Evolutionary conservation across 2,113 vertebrate species (phyloP), one percentile per base, ranked within the genome.

Genomic region (Astatoreochromis straeleni): DNA sequence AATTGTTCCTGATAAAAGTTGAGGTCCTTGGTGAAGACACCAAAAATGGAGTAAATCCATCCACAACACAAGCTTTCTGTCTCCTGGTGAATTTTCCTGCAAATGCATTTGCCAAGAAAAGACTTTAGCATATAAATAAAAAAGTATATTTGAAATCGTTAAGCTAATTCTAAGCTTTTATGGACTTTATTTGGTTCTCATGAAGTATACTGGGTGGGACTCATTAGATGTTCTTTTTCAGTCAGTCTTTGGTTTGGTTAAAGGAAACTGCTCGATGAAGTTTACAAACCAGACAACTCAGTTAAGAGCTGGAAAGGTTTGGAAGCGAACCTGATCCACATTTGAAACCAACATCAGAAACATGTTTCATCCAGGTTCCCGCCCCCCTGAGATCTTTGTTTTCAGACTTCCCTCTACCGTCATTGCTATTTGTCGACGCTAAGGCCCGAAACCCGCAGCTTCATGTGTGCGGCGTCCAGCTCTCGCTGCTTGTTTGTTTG

Each of bases 401-500:
- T n/a, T 12, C 17, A 35, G 0, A n/a, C n/a, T 42, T 16, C 7
- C 11, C 19, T 38, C 21, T 68, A 13, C 10, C 6, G 13, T 73
- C 2, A 73, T 73, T 26, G 8, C 13, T 17, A 68, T 17, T 73
- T 47, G 24, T 47, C 24, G 6, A 47, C 1, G 6, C 24, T 75
- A 47, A 47, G 42, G 26, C 70, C 45, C 2, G 4, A 78, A 75
- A 78, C 26, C 26, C 1, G 0, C 0, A 19, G 13, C 16, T 75
- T 49, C 42, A 26, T 49, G 24, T 7, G 70, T 31, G 70, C 9
- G 2, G 16, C 1, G 7, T 78, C 45, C 9, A 1, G 1, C 60
- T 26, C 13, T 54, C 2, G 9, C 51, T 80, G 49, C 29, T 54
- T 24, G 81, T 92, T 82, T 75, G 85, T 82, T 78, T 58, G 83